Evolutionary conservation across 2,888 invertebrate genomes (phyloP).

Genomic region (Cheilosia vernalis): DNA sequence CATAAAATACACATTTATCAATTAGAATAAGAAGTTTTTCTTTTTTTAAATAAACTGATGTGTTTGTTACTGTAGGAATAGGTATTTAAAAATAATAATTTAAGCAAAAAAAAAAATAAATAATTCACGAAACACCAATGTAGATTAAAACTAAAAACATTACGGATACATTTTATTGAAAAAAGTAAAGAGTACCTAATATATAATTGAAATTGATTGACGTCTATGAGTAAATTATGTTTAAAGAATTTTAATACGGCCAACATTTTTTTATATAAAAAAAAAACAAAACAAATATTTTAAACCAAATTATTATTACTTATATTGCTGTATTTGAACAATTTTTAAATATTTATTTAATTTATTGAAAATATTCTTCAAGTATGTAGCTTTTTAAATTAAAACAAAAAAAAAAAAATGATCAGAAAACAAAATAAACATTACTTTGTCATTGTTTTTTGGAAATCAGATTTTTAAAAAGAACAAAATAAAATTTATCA

Average conservation of each 20-base stretch:
- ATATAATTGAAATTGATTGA: constrained; percentile 19
- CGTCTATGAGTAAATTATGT: constrained; percentile 41
- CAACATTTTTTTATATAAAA: constrained; percentile 50
- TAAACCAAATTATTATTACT: constrained; percentile 35
- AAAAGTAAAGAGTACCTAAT: constrained; percentile 20
- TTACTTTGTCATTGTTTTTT: constrained; percentile 36
- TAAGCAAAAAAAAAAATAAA: constrained; percentile 31
- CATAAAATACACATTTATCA: constrained; percentile 68
- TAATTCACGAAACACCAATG: constrained; percentile 64
- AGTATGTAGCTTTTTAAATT: constrained; percentile 58
- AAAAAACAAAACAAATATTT: constrained; percentile 37
- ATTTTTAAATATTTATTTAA: constrained; percentile 43
- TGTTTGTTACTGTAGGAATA: constrained; percentile 25
- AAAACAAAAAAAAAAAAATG: constrained; percentile 26
- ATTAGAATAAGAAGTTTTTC: constrained; percentile 54
- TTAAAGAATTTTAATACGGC: constrained; percentile 46
- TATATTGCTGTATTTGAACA: constrained; percentile 43
- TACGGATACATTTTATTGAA: constrained; percentile 37
- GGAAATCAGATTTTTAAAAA: constrained; percentile 29
- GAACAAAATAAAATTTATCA: constrained; percentile 56
- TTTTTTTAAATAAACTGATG: constrained; percentile 24
- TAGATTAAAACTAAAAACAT: constrained; percentile 44
- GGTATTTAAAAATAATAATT: constrained; percentile 14
- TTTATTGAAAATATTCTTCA: constrained; percentile 44
- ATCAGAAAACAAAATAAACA: constrained; percentile 19